Evolutionary conservation across 30 jellyfish, hydroid and myxozoan genomes (phyloP), one percentile per base, ranked within the genome.

Genomic region (Cassiopea xamachana): DNA sequence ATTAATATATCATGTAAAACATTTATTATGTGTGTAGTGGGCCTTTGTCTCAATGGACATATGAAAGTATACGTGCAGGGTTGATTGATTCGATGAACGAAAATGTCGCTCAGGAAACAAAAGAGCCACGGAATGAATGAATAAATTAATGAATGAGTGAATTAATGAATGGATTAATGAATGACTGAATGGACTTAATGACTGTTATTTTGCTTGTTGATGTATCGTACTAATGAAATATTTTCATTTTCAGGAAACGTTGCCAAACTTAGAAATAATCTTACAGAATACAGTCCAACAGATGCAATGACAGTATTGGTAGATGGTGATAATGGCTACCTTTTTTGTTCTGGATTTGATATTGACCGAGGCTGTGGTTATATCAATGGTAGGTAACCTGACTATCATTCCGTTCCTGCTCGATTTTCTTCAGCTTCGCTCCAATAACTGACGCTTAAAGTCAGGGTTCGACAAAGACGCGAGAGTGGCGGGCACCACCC

Each of bases 291-390:
- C 84, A 89, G 97, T 79, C 98, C 98, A 18, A 88, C 98, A 18
- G 98, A 94, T 39, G 92, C 97, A 45, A 75, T 94, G 73, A 68
- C 88, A 6, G 94, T 89, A 12, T 70, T 85, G 82, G 64, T 51
- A 55, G 62, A 81, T 49, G 95, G 92, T 9, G 93, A 76, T 19
- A 75, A 49, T 19, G 93, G 93, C 2, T 90, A 58, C 48, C 86
- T 94, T 12, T 90, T 94, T 45, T 17, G 98, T 80, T 96, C 93
- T 70, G 97, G 98, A 8, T 89, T 87, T 15, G 98, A 94, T 64
- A 95, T 94, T 58, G 98, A 94, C 80, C 84, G 43, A n/a, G 98
- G 98, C 27, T 87, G 87, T 69, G 97, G 93, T 27, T 89, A 89
- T 64, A 82, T 94, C n/a, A 94, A 94, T 73, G 96, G 98, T 89